These are phyloP conservation scores for Lanistes nyassanus DNA, from an alignment of 1,140 invertebrate species.

Conservation along the genomic window DNA sequence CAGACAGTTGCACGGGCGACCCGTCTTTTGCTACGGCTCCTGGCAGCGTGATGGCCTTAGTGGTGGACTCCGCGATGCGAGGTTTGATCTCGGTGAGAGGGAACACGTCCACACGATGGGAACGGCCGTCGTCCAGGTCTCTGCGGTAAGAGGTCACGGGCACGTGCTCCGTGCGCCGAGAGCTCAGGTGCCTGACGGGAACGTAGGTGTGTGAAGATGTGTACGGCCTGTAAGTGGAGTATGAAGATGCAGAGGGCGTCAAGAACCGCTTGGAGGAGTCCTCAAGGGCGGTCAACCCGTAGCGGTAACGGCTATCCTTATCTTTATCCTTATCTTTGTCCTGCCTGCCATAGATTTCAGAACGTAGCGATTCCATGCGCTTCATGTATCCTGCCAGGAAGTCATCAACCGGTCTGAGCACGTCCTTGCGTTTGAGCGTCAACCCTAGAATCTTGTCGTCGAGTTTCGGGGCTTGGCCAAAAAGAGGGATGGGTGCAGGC, in stretches of 20 bases:
- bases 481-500: conserved; percentile 22
- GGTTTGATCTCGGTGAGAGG: conserved; percentile 14
- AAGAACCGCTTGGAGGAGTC: background rate
- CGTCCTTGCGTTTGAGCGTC: background rate
- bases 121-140: conserved; percentile 13
- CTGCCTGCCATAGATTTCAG: background rate
- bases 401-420: conserved; percentile 12
- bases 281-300: conserved; percentile 10
- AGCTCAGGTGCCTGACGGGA: conserved; percentile 20
- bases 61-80: background rate
- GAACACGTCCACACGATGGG: conserved; percentile 22
- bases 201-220: conserved; percentile 21
- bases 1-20: conserved; percentile 8
- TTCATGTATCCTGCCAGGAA: conserved; percentile 21
- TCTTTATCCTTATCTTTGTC: conserved; percentile 13
- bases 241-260: background rate
- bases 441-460: conserved; percentile 10
- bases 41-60: conserved; percentile 15
- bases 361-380: conserved; percentile 14
- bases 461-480: background rate
- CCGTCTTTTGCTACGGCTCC: conserved; percentile 10
- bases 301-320: background rate
- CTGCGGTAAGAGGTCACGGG: conserved; percentile 20
- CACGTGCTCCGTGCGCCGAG: conserved; percentile 13
- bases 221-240: conserved; percentile 12